Percentiles rank a stretch among this genome's conserved stretches.
Evolutionary conservation across 2,797 vertebrate species (phyloP).

Genomic region (Hapalemur alaotrensis): DNA sequence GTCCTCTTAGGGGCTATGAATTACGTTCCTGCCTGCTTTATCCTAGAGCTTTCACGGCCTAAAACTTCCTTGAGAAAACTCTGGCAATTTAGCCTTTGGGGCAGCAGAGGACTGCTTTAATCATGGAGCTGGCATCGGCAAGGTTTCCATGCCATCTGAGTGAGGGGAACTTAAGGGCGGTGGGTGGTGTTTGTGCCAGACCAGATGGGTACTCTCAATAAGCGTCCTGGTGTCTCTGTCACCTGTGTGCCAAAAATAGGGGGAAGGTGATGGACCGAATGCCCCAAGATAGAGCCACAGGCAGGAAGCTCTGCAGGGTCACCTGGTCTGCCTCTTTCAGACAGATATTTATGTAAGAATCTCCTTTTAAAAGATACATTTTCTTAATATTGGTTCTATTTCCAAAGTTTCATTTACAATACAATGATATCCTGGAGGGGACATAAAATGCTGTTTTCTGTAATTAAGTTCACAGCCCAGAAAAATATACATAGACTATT

Average conservation of each 20-base stretch:
- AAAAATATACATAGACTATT: background rate
- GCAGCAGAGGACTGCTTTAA: background rate
- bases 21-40: background rate
- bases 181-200: background rate
- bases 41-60: background rate
- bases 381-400: background rate
- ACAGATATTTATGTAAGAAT: background rate
- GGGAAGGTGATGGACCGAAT: background rate
- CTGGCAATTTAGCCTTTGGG: background rate
- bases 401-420: constrained; percentile 7
- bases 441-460: background rate
- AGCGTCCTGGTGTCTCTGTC: background rate
- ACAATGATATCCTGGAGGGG: background rate
- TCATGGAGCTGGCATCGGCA: background rate
- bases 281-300: background rate
- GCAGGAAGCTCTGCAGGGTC: background rate
- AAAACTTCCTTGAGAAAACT: background rate
- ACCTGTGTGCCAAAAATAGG: background rate
- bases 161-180: background rate
- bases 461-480: background rate
- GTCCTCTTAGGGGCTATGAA: background rate
- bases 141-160: background rate
- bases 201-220: background rate
- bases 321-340: background rate
- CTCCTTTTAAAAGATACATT: background rate